Percentiles rank a stretch among this genome's conserved stretches.
These are phyloP conservation scores for Megalopta genalis DNA, from an alignment of 1,140 invertebrate species.

Conservation along the genomic window DNA sequence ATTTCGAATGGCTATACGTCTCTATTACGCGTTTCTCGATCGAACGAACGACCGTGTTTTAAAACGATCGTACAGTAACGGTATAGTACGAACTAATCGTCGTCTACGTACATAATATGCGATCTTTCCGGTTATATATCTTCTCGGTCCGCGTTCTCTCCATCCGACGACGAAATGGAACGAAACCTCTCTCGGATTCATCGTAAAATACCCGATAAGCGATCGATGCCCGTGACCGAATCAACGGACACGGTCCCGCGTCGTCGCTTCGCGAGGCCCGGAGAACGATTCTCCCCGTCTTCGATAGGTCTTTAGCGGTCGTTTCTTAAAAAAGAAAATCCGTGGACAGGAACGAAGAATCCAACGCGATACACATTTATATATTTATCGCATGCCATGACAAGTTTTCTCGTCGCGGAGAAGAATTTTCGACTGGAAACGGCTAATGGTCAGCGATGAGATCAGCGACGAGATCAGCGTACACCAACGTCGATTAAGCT, in stretches of 20 bases:
- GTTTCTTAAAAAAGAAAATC: conserved; percentile 30
- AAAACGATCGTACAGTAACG: too few relatives aligned
- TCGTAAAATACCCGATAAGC: background rate
- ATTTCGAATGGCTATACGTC: too few relatives aligned
- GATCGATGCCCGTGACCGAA: background rate
- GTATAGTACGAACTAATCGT: too few relatives aligned
- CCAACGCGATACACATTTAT: background rate
- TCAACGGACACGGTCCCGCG: background rate
- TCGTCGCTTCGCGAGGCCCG: conserved; percentile 19
- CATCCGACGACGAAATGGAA: background rate
- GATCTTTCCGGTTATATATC: too few relatives aligned
- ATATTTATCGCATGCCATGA: conserved; percentile 5
- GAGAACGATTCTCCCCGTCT: background rate
- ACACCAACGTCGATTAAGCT: background rate
- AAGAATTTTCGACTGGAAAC: background rate
- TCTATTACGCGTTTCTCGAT: too few relatives aligned
- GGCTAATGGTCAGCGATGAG: background rate
- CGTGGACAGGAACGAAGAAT: conserved; percentile 17
- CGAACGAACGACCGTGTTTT: too few relatives aligned
- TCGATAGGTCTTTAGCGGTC: conserved; percentile 1
- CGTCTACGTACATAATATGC: too few relatives aligned
- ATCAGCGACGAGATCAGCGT: too few relatives aligned
- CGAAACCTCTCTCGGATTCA: background rate
- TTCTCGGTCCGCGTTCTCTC: too few relatives aligned
- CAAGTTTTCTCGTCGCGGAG: background rate